Evolutionary conservation across 1,140 invertebrate genomes (phyloP).

Genomic region (Bombus pyrosoma): DNA sequence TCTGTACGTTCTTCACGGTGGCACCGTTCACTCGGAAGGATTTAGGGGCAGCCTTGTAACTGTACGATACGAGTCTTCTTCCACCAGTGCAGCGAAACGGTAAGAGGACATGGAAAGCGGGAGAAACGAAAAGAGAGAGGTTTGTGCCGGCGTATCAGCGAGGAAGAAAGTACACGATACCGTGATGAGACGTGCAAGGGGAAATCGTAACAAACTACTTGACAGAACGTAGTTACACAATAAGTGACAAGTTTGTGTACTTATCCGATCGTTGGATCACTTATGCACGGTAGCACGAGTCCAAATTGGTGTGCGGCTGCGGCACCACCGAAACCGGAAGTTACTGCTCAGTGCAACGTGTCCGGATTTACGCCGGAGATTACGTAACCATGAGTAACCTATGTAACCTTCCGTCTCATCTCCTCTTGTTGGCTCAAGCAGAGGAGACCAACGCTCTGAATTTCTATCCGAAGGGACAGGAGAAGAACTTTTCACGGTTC

Average conservation of each 20-base stretch:
- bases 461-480: background rate
- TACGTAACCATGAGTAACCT: constrained; percentile 49
- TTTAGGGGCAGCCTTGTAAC: constrained; percentile 64
- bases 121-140: constrained; percentile 31
- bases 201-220: constrained; percentile 54
- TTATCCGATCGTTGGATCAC: constrained; percentile 70
- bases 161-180: background rate
- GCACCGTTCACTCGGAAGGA: constrained; percentile 67
- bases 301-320: constrained; percentile 66
- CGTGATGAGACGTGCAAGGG: background rate
- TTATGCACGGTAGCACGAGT: constrained; percentile 68
- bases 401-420: constrained; percentile 33
- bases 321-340: constrained; percentile 65
- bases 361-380: constrained; percentile 62
- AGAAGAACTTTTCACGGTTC: constrained; percentile 27
- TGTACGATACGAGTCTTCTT: constrained; percentile 54
- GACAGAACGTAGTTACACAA: constrained; percentile 64
- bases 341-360: constrained; percentile 65
- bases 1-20: constrained; percentile 64
- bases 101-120: no score
- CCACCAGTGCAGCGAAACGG: background rate
- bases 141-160: background rate
- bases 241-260: constrained; percentile 78
- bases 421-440: background rate
- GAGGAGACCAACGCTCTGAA: constrained; percentile 17